Evolutionary conservation across 2,797 vertebrate species (phyloP), one percentile per base, ranked within the genome.

Genomic region (Nothura maculosa): DNA sequence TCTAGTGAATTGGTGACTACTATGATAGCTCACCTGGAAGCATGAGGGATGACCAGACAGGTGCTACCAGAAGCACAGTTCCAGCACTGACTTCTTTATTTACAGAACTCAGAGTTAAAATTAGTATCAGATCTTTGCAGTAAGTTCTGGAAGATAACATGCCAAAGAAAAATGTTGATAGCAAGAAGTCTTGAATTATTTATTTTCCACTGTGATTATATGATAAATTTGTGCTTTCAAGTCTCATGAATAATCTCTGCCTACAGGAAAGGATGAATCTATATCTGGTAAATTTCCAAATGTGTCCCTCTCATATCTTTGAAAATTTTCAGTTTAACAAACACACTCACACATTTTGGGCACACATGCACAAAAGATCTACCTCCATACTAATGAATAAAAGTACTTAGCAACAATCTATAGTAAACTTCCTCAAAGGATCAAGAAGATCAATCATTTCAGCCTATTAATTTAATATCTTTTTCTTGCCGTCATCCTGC

Each of bases 241-340:
- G 75, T 82, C 42, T 77, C 36, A 38, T 30, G n/a, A 55, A 92
- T 61, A 79, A 87, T 63, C n/a, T 86, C 57, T 45, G 48, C 7
- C 24, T 70, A 93, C 84, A 92, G 48, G 79, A 78, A 47, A 91
- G 68, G 72, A 88, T 8, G 38, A 81, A 14, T 30, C 32, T 66
- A 79, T 79, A 38, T 27, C 68, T 95, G 90, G 86, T 90, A 85
- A 72, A 58, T 50, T 70, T 94, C 75, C 72, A 90, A 72, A 47
- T 69, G 81, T 62, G 75, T 85, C 47, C 82, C 61, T 86, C 63
- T 89, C 28, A 2, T 58, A 92, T 58, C 75, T 58, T 82, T 92
- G 64, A 64, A 85, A 43, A 7, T 24, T n/a, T 75, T 92, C 58
- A 70, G 8, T 68, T 84, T 90, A 88, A 94, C 45, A 94, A 72